A percentile compares a stretch with the other conserved stretches of the same genome.
phyloP scores from a whole-genome alignment of 2,888 invertebrate genomes.

The Ceramica pisi region DNA sequence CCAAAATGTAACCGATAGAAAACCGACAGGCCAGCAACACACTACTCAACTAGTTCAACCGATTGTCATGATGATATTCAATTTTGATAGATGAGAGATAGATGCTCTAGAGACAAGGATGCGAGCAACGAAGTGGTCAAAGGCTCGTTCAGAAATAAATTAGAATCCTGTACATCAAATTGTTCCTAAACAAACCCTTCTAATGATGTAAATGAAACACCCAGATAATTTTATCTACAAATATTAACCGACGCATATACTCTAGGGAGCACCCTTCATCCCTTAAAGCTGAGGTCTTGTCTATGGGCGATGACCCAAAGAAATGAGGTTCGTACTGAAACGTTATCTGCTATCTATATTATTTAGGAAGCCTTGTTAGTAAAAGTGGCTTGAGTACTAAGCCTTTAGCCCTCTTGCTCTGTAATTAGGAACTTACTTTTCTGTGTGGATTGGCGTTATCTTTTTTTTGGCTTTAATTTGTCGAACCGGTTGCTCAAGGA shows the following conservation, averaged over 20 bases:
- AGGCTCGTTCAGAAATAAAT: conserved; percentile 3
- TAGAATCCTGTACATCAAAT: conserved; percentile 6
- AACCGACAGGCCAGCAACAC: too few relatives aligned
- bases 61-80: too few relatives aligned
- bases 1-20: too few relatives aligned
- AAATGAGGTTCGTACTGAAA: conserved; percentile 55
- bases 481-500: conserved; percentile 6
- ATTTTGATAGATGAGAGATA: too few relatives aligned
- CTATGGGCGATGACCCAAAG: conserved; percentile 51
- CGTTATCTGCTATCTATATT: conserved; percentile 63
- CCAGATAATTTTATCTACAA: conserved; percentile 52
- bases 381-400: conserved; percentile 31
- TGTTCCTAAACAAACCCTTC: conserved; percentile 24
- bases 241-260: conserved; percentile 49
- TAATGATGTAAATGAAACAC: conserved; percentile 40
- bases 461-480: conserved; percentile 28
- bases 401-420: conserved; percentile 33
- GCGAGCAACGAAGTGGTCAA: too few relatives aligned
- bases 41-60: too few relatives aligned
- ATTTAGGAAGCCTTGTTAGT: conserved; percentile 55
- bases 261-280: conserved; percentile 49
- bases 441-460: conserved; percentile 7
- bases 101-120: too few relatives aligned
- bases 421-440: conserved; percentile 43
- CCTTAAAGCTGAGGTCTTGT: conserved; percentile 61